These are phyloP conservation scores for Micrasema minimum DNA, from an alignment of 1,140 invertebrate genomes.

Conservation along the genomic window DNA sequence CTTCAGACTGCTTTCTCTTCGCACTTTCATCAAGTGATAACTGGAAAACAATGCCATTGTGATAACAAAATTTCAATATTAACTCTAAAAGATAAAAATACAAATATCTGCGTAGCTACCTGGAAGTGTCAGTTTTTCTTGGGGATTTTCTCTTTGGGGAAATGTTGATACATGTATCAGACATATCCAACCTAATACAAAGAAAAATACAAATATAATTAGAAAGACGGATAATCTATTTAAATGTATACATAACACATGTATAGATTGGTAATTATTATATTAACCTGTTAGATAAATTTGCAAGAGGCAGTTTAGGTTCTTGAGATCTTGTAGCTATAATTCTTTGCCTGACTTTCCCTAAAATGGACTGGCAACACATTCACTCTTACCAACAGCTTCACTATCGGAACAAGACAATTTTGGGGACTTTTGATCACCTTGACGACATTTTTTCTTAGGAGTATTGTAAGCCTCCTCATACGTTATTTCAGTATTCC, in stretches of 20 bases:
- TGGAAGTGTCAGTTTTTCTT: not conserved
- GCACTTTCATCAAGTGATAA: slow-evolving; percentile 34
- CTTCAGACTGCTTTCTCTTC: slow-evolving; percentile 19
- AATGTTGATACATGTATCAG: slow-evolving; percentile 7
- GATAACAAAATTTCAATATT: not conserved
- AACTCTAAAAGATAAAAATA: too few relatives aligned
- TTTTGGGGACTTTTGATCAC: not conserved
- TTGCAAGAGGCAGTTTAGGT: slow-evolving; percentile 20
- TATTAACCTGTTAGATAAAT: slow-evolving; percentile 30
- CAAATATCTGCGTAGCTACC: not conserved
- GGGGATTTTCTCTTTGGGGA: slow-evolving; percentile 11
- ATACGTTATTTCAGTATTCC: not conserved
- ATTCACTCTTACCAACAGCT: not conserved
- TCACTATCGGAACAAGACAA: not conserved
- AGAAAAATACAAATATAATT: not conserved
- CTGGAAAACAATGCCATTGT: slow-evolving; percentile 6
- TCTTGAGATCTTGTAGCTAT: slow-evolving; percentile 16
- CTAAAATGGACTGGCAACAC: slow-evolving; percentile 40
- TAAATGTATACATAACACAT: too few relatives aligned
- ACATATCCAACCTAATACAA: slow-evolving; percentile 10
- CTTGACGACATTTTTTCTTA: slow-evolving; percentile 9
- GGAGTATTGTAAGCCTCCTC: slow-evolving; percentile 2
- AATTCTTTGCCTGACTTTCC: slow-evolving; percentile 29
- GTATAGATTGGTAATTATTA: too few relatives aligned
- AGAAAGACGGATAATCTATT: too few relatives aligned